These are phyloP conservation scores for Paratilapia polleni DNA, from an alignment of 2,113 vertebrate species.

Conservation along the genomic window DNA sequence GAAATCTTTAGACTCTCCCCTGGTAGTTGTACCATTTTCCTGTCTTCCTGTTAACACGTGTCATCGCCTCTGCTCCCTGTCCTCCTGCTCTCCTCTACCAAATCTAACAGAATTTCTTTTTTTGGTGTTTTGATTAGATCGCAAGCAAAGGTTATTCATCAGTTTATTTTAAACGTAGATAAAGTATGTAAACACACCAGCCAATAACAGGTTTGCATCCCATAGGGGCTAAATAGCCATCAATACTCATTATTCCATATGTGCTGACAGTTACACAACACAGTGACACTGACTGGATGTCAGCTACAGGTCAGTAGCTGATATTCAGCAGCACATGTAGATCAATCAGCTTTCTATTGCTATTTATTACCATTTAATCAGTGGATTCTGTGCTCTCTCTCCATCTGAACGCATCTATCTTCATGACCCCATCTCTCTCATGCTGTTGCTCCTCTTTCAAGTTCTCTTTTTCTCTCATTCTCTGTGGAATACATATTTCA, in stretches of 20 bases:
- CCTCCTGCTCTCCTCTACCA: neutral
- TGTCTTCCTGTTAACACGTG: neutral
- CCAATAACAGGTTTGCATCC: neutral
- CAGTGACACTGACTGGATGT: neutral
- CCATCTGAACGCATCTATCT: neutral
- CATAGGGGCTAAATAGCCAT: neutral
- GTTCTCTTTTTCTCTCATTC: neutral
- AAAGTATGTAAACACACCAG: too few species aligned
- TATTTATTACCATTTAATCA: conserved; percentile 4
- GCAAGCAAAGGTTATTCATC: too few species aligned
- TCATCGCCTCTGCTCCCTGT: neutral
- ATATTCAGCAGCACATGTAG: neutral
- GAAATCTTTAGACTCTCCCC: neutral
- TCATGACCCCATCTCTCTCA: neutral
- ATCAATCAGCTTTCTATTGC: neutral
- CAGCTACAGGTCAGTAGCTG: neutral
- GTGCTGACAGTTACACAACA: neutral
- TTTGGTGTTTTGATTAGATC: too few species aligned
- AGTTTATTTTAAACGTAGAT: too few species aligned
- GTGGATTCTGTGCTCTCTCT: neutral
- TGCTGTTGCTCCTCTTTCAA: neutral
- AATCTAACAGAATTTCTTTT: neutral
- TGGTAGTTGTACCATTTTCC: neutral
- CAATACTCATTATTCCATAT: neutral
- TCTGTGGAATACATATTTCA: neutral